phyloP scores from a whole-genome alignment of 2,888 invertebrate species.

The Lasioglossum marginatum region DNA sequence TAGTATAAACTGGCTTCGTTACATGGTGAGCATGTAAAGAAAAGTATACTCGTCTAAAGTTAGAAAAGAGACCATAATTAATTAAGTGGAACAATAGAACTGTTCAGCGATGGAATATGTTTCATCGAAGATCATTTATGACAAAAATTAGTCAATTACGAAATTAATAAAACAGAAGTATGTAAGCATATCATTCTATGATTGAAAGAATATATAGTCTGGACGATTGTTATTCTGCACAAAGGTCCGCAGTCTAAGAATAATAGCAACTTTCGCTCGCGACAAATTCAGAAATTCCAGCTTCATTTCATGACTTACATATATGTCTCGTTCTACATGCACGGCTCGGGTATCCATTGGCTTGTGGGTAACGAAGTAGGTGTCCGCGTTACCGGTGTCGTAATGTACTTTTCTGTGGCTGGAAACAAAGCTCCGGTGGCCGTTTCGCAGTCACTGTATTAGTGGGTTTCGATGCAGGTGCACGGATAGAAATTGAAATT shows the following conservation, averaged over 20 bases:
- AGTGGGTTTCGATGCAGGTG: constrained; percentile 28
- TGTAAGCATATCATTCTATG: no score
- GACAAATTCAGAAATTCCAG: not conserved
- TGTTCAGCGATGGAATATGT: not conserved
- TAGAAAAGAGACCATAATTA: no score
- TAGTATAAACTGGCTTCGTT: no score
- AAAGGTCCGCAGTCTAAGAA: not conserved
- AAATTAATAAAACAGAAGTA: no score
- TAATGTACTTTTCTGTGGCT: constrained; percentile 50
- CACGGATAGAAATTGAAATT: constrained; percentile 35
- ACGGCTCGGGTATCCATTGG: not conserved
- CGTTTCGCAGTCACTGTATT: not conserved
- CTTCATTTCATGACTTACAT: not conserved
- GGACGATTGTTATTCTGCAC: not conserved
- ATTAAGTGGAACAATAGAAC: no score
- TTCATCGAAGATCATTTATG: no score
- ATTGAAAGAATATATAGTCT: no score
- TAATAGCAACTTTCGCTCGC: not conserved
- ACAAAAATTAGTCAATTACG: no score
- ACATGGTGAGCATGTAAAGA: no score
- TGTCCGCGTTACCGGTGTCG: constrained; percentile 43
- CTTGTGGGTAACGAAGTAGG: constrained; percentile 28
- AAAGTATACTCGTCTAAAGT: no score
- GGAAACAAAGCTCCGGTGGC: constrained; percentile 10
- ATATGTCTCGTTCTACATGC: not conserved